Evolutionary conservation across 1,140 invertebrate genomes (phyloP).

Genomic region (Neelides sp.): DNA sequence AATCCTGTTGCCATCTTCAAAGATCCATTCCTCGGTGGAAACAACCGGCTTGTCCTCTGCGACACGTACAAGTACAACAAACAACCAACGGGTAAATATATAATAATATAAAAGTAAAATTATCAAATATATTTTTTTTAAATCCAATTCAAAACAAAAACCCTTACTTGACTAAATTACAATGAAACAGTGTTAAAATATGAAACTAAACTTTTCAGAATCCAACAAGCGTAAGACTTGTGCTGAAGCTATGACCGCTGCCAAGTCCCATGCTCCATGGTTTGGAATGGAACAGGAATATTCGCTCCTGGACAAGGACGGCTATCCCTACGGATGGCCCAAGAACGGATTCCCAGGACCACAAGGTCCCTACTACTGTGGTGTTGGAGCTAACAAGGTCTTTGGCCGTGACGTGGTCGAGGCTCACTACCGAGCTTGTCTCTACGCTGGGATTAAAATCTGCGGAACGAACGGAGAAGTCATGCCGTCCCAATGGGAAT

Average conservation of each 20-base stretch:
- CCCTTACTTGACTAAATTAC: no score
- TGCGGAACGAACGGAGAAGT: slow-evolving; percentile 51
- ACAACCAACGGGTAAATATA: slow-evolving; percentile 40
- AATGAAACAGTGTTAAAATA: slow-evolving; percentile 33
- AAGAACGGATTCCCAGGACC: slow-evolving; percentile 52
- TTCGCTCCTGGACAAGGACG: slow-evolving; percentile 47
- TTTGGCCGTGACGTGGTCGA: slow-evolving; percentile 49
- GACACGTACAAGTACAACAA: slow-evolving; percentile 52
- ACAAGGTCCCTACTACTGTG: slow-evolving; percentile 56
- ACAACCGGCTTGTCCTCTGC: slow-evolving; percentile 49
- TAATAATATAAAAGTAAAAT: no score
- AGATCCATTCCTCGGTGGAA: slow-evolving; percentile 44
- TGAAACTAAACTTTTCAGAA: slow-evolving; percentile 20
- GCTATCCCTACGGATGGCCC: slow-evolving; percentile 53
- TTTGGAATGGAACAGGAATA: slow-evolving; percentile 61
- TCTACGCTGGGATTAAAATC: slow-evolving; percentile 50
- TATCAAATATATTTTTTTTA: neutral
- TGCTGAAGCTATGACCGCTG: slow-evolving; percentile 38
- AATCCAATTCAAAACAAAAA: no score
- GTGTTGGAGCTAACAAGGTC: slow-evolving; percentile 47
- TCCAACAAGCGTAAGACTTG: slow-evolving; percentile 43
- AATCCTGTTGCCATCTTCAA: slow-evolving; percentile 46
- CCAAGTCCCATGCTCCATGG: slow-evolving; percentile 45
- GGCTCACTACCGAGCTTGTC: slow-evolving; percentile 36
- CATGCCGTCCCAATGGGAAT: slow-evolving; percentile 43